Conservation (phyloP, 2,113 vertebrate species). For the Oryzias woworae region DNA sequence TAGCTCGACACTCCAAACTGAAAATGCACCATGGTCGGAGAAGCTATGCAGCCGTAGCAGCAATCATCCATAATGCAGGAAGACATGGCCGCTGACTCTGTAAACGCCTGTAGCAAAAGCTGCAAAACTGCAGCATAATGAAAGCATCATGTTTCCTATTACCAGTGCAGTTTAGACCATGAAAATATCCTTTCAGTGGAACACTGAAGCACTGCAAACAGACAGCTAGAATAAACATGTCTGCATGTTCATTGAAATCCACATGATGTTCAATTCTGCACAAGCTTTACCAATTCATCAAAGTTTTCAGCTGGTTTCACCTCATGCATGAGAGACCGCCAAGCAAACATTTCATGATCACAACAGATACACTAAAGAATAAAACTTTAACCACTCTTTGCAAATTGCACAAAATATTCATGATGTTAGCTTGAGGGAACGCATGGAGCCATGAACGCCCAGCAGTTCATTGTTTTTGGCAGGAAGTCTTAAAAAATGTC, state of each 20-base stretch:
- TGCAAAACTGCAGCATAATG: slow-evolving; percentile 31
- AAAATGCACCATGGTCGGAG: slow-evolving; percentile 10
- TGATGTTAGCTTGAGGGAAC: slow-evolving; percentile 10
- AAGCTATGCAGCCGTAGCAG: slow-evolving; percentile 10
- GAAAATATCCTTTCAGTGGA: slow-evolving; percentile 13
- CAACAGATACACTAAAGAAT: slow-evolving; percentile 14
- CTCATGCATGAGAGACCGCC: background rate
- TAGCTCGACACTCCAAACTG: slow-evolving; percentile 8
- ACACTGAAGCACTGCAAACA: slow-evolving; percentile 5
- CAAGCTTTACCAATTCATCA: slow-evolving; percentile 12
- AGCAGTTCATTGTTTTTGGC: slow-evolving; percentile 22
- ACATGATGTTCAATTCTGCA: slow-evolving; percentile 1
- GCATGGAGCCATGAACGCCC: slow-evolving; percentile 25
- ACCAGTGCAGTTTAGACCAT: slow-evolving; percentile 19
- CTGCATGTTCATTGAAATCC: slow-evolving; percentile 10
- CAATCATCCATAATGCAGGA: slow-evolving; percentile 26
- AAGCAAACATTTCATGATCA: background rate
- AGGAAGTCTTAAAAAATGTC: slow-evolving; percentile 36
- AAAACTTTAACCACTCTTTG: slow-evolving; percentile 1
- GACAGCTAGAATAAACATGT: background rate
- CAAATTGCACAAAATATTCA: slow-evolving; percentile 21
- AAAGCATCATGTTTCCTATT: slow-evolving; percentile 27
- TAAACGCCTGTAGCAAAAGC: slow-evolving; percentile 35
- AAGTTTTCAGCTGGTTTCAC: background rate
- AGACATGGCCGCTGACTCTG: slow-evolving; percentile 20